Evolutionary conservation across 2,797 vertebrate genomes (phyloP).

Genomic region (Lophura swinhoii): DNA sequence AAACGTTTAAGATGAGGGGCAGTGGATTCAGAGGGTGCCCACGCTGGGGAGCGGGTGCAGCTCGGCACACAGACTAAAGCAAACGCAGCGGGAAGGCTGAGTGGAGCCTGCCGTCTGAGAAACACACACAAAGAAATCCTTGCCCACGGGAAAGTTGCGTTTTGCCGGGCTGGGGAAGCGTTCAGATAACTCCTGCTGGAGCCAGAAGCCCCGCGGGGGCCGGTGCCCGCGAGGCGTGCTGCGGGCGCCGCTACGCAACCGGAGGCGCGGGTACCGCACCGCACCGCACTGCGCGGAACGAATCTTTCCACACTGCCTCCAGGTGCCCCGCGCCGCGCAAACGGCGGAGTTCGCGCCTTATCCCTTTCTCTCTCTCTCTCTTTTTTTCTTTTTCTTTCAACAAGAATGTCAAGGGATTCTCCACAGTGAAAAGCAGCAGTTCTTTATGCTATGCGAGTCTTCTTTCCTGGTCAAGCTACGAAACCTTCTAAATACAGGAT

Average conservation of each 20-base stretch:
- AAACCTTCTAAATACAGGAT: neutral
- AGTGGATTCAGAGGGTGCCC: neutral
- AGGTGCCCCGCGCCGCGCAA: neutral
- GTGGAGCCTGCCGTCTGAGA: neutral
- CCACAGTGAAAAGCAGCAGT: neutral
- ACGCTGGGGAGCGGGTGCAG: accelerated
- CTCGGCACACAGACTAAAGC: neutral
- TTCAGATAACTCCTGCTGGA: neutral
- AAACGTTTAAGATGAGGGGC: neutral
- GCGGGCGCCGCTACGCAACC: neutral
- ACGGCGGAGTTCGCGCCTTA: too few relatives aligned
- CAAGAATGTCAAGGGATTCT: neutral
- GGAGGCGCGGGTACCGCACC: neutral
- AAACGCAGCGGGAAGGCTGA: neutral
- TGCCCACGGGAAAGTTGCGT: neutral
- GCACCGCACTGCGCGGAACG: neutral
- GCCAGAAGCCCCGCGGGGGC: neutral
- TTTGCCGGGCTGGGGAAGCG: neutral
- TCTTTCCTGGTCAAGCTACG: neutral
- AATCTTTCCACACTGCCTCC: neutral
- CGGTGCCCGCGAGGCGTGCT: neutral
- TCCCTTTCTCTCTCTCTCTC: too few relatives aligned
- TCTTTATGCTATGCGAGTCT: neutral
- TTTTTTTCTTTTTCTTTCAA: neutral
- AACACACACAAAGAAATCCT: neutral